Evolutionary conservation across 2,797 vertebrate species (phyloP), one percentile per base, ranked within the genome.

Genomic region (Danio albolineatus): DNA sequence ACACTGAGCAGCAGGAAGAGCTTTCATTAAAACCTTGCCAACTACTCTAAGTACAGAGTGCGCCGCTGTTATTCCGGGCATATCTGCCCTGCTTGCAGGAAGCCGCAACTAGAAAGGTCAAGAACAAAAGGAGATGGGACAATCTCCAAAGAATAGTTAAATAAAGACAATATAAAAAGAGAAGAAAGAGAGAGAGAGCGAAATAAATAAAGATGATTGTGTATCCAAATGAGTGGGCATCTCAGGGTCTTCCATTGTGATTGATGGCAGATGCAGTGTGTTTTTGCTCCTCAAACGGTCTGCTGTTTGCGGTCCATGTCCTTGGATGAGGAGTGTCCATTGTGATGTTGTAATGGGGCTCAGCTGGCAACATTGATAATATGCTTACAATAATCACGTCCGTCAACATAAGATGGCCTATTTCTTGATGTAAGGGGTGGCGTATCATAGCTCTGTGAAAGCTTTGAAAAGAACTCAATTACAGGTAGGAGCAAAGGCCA

Each of bases 381-480:
- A 44, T 46, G 5, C 14, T 43, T 71, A 44, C 9, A 71, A 71
- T 56, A 59, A 13, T 17, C 7, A 10, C 0, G 2, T 79, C 8
- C 7, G 12, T 54, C 19, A 65, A 51, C 59, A 36, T 36, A 77
- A 64, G 49, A 79, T 28, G 39, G 49, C 16, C 41, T 76, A 65
- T 51, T 49, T 49, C 10, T 48, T 12, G 6, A 16, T 0, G 16
- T 46, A 48, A n/a, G 61, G 51, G 46, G 41, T 13, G 0, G 9
- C 71, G 59, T 73, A 60, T 75, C 76, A 62, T 70, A 70, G 39
- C 48, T 54, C 16, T 62, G 64, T 7, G 51, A 64, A 73, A 73
- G 60, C 16, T 43, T 49, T 64, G 70, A 84, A 73, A 51, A 73
- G 57, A 81, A 83, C 81, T 85, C 79, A 85, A 79, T 85, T 79